Base-by-base conservation (phyloP, 2,113 vertebrate genomes). In the Sorex araneus region DNA sequence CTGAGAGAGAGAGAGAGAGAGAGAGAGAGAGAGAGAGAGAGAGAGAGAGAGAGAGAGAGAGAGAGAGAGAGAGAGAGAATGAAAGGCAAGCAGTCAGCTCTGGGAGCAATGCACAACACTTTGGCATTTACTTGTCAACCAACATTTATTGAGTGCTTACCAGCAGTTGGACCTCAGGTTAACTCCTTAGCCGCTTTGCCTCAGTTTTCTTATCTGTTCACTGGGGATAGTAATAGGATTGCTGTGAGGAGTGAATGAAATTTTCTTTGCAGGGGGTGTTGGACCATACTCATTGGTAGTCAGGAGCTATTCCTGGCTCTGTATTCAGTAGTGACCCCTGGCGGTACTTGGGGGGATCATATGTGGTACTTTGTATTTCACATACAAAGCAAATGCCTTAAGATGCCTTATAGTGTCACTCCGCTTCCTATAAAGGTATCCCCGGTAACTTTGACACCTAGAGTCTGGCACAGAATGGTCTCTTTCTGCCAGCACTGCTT, bases 11-110 rank as follows among this genome's bases (percentile, higher is more conserved):
- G 71, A 47, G n/a, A 87, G 95, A 95, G 96, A 73, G 63, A n/a
- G 95, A 92, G 94, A 93, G 71, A 66, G 4, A 82, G 71, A 47
- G 95, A 92, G 94, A 93, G 71, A 66, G 4, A 82, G 71, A 47
- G 95, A 92, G 94, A 93, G 95, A 92, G 93, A 93, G 71, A 66
- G 4, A 82, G 95, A 92, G 93, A 93, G 71, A 66, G 4, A 82
- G 95, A 92, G 93, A 93, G 71, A 66, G 4, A 82, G 95, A 92
- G 94, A 93, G 71, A 66, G 4, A 82, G 71, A 47, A 30, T 87
- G 95, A 95, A 96, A 73, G 63, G 85, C 70, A 79, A 76, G 69
- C 4, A 30, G 73, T 34, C 45, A 66, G 66, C 71, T 50, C 36
- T 57, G 57, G 4, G 6, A 74, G 73, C 3, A 50, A 8, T 32